phyloP scores from a whole-genome alignment of 2,888 invertebrate species.

The Hemithea aestivaria region DNA sequence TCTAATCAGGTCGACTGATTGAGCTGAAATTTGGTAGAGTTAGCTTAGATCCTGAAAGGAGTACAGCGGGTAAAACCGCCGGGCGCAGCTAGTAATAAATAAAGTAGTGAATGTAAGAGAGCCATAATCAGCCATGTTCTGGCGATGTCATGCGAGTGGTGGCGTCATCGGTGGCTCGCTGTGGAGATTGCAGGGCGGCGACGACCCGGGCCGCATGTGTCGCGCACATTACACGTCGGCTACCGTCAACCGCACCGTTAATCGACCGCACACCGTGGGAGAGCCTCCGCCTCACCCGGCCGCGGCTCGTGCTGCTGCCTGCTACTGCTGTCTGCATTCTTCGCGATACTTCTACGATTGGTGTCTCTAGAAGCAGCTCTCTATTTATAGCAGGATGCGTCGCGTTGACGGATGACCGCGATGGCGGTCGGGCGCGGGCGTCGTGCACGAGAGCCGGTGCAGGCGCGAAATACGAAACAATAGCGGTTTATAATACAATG shows the following conservation, averaged over 20 bases:
- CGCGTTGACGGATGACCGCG: constrained; percentile 40
- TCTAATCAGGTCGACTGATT: too few species aligned
- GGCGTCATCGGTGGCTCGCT: constrained; percentile 5
- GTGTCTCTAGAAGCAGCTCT: too few species aligned
- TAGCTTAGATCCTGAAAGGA: too few species aligned
- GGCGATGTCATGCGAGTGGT: too few species aligned
- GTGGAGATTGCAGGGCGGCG: constrained; percentile 31
- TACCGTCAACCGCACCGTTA: constrained; percentile 56
- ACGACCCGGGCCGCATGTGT: constrained; percentile 48
- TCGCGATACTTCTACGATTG: too few species aligned
- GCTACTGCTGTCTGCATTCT: neutral
- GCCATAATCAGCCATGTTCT: too few species aligned
- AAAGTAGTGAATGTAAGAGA: too few species aligned
- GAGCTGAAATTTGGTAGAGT: too few species aligned
- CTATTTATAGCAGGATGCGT: constrained; percentile 41
- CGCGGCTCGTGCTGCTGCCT: neutral
- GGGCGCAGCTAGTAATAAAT: too few species aligned
- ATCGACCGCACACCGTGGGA: constrained; percentile 62
- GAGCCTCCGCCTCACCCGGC: constrained; percentile 32
- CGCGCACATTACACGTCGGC: constrained; percentile 39
- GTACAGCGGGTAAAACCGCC: too few species aligned
- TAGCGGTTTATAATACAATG: constrained; percentile 76
- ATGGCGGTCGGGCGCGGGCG: constrained; percentile 30
- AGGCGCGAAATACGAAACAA: constrained; percentile 74
- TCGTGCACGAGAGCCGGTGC: constrained; percentile 44